Conservation (phyloP, 2,797 vertebrate species). For the Mareca strepera region DNA sequence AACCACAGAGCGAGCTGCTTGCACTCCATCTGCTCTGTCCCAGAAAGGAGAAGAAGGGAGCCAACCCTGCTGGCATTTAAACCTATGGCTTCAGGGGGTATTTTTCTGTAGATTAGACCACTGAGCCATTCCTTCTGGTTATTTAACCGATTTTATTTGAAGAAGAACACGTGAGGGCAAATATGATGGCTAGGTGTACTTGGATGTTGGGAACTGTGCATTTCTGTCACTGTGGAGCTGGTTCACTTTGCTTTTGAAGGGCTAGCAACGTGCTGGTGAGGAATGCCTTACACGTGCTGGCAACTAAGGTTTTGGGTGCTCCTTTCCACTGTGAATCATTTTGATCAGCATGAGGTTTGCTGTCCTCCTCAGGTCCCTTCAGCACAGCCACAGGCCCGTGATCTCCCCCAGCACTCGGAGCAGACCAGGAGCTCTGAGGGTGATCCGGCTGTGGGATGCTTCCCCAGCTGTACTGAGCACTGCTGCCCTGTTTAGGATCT, state of each 20-base stretch:
- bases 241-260: not conserved
- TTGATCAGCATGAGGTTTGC: not conserved
- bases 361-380: not conserved
- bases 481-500: not conserved
- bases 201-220: conserved; percentile 21
- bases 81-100: not conserved
- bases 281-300: not conserved
- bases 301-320: not conserved
- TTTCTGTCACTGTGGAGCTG: not conserved
- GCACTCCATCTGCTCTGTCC: not conserved
- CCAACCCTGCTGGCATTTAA: not conserved
- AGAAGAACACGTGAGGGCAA: conserved; percentile 8
- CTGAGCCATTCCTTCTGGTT: conserved; percentile 24
- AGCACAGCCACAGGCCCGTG: too few species aligned
- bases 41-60: not conserved
- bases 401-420: too few species aligned
- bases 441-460: not conserved
- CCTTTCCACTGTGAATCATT: not conserved
- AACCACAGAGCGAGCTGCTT: accelerated
- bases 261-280: not conserved
- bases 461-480: accelerated
- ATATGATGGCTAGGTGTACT: conserved; percentile 58
- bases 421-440: not conserved
- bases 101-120: not conserved
- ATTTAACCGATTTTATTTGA: conserved; percentile 25